A percentile compares a stretch with the other conserved stretches of the same genome.
phyloP scores from a whole-genome alignment of 1,140 invertebrate genomes.

The Varroa destructor region DNA sequence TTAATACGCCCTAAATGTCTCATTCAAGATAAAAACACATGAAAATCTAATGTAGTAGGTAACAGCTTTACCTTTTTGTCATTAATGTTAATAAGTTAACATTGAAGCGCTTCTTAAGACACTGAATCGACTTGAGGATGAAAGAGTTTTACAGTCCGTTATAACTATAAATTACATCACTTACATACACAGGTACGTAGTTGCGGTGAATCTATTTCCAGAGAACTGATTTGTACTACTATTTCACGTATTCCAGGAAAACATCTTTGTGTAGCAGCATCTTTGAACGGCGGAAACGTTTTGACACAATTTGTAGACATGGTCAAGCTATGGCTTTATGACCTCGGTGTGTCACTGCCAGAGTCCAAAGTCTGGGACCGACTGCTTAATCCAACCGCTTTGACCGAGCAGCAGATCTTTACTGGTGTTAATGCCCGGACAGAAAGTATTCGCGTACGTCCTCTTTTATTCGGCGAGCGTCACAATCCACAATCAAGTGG shows the following conservation, averaged over 20 bases:
- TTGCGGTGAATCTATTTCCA: no score
- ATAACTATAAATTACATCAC: no score
- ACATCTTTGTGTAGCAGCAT: conserved; percentile 67
- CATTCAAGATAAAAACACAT: no score
- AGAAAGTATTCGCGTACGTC: conserved; percentile 37
- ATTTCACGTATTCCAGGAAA: conserved; percentile 38
- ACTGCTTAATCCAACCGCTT: conserved; percentile 48
- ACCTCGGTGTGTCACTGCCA: conserved; percentile 48
- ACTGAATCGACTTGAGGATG: no score
- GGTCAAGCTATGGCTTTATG: conserved; percentile 64
- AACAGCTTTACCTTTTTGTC: no score
- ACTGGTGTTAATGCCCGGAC: neutral
- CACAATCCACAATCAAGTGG: conserved; percentile 53
- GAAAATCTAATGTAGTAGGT: no score
- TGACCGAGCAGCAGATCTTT: conserved; percentile 37
- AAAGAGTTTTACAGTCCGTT: no score
- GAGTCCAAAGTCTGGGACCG: conserved; percentile 60
- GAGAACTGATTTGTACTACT: no score
- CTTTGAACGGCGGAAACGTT: conserved; percentile 74
- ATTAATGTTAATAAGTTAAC: no score
- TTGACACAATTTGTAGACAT: conserved; percentile 64
- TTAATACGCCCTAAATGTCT: no score
- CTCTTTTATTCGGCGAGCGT: conserved; percentile 63
- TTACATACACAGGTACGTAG: no score
- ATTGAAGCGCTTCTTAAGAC: no score